Conservation (phyloP, 2,113 vertebrate genomes). For the Xenus cinereus region DNA sequence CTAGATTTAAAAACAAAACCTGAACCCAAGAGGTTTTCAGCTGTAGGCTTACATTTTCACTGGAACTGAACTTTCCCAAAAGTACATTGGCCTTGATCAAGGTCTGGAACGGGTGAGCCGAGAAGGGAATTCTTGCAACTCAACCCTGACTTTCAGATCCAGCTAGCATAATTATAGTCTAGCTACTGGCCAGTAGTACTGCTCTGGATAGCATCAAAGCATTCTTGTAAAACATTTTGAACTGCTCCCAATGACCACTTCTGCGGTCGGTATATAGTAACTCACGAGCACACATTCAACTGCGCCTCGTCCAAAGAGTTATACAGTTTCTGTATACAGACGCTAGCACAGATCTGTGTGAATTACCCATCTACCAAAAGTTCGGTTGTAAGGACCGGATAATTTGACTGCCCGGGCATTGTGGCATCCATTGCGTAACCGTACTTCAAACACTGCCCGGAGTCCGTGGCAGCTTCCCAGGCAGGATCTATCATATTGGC, state of each 20-base stretch:
- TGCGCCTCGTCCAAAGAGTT: neutral
- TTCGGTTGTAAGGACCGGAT: neutral
- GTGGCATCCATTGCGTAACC: neutral
- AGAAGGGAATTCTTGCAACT: constrained; percentile 56
- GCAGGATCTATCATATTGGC: neutral
- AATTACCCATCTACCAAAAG: neutral
- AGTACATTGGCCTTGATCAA: constrained; percentile 17
- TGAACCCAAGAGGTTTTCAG: neutral
- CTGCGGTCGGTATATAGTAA: neutral
- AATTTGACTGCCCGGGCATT: neutral
- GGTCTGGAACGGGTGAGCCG: constrained; percentile 4
- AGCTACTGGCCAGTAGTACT: constrained; percentile 45
- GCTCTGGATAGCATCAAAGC: constrained; percentile 63
- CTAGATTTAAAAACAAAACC: constrained; percentile 40
- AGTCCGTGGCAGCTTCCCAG: neutral
- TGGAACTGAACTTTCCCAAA: constrained; percentile 15
- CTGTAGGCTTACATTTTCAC: constrained; percentile 24
- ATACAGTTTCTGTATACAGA: neutral
- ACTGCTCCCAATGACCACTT: constrained; percentile 37
- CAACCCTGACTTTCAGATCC: constrained; percentile 39
- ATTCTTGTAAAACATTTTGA: constrained; percentile 46
- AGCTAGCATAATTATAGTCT: constrained; percentile 54
- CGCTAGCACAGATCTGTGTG: neutral
- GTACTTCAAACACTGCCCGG: neutral
- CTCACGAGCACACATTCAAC: neutral